Conservation (phyloP, 1,140 invertebrate species). For the Macrostomum lignano region DNA sequence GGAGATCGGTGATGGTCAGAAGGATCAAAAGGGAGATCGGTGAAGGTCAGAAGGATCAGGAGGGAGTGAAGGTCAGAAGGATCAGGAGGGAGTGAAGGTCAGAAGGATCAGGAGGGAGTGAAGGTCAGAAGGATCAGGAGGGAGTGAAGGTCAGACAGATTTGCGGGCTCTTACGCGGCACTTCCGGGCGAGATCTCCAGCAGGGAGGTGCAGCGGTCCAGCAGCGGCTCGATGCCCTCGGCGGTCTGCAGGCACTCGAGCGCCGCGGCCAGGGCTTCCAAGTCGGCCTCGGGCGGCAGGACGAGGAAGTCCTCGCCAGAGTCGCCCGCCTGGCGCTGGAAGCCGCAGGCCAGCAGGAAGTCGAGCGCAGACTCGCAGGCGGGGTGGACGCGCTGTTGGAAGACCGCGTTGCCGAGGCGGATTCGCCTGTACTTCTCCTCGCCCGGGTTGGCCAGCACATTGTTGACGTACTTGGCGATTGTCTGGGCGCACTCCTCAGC, state of each 20-base stretch:
- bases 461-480: constrained; percentile 58
- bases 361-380: constrained; percentile 47
- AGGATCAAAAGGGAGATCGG: too few relatives aligned
- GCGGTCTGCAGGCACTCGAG: constrained; percentile 44
- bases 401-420: constrained; percentile 46
- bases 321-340: constrained; percentile 24
- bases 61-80: too few relatives aligned
- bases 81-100: too few relatives aligned
- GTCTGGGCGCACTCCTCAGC: constrained; percentile 52
- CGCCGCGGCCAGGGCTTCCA: constrained; percentile 34
- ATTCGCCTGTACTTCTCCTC: constrained; percentile 72
- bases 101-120: too few relatives aligned
- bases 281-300: constrained; percentile 15
- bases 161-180: too few relatives aligned
- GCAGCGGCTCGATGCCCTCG: constrained; percentile 46
- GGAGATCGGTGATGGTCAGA: too few relatives aligned
- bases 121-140: too few relatives aligned
- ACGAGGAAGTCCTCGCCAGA: constrained; percentile 10
- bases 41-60: too few relatives aligned
- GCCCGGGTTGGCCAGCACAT: constrained; percentile 49
- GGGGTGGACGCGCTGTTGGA: constrained; percentile 48
- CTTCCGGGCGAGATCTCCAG: too few relatives aligned
- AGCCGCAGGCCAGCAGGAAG: constrained; percentile 53
- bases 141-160: too few relatives aligned
- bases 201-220: constrained; percentile 54